phyloP scores from a whole-genome alignment of 2,888 invertebrate genomes.

The Aquatica leii region DNA sequence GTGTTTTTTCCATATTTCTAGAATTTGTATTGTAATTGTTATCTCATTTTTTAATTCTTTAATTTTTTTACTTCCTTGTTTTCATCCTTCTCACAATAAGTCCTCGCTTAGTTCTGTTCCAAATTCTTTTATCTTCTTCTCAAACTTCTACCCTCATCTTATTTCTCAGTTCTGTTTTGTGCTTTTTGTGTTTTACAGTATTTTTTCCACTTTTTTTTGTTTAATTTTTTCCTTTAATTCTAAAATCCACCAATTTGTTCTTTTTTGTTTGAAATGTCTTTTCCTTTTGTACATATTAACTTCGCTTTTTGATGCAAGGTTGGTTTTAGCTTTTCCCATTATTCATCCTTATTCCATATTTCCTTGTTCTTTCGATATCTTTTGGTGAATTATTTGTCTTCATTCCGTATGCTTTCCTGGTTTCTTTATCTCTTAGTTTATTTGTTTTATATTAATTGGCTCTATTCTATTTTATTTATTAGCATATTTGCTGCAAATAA shows the following conservation, averaged over 20 bases:
- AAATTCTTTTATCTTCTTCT: conserved; percentile 1
- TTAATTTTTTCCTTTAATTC: conserved; percentile 3
- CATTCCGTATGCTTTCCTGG: background rate
- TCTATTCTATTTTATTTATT: too few species aligned
- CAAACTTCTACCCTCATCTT: conserved; percentile 1
- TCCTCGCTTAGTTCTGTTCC: background rate
- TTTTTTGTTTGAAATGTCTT: conserved; percentile 3
- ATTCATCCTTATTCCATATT: background rate
- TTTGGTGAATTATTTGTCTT: background rate
- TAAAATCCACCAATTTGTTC: conserved; percentile 4
- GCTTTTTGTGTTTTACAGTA: background rate
- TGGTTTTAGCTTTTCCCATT: too few species aligned
- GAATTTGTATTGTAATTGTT: background rate
- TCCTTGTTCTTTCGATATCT: background rate
- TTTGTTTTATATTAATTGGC: background rate
- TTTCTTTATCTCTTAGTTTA: background rate
- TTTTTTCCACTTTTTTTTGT: conserved; percentile 1
- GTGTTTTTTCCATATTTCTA: too few species aligned
- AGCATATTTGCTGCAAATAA: background rate
- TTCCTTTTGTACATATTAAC: background rate
- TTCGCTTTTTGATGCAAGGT: too few species aligned
- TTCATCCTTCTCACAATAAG: too few species aligned
- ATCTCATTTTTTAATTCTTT: conserved; percentile 4
- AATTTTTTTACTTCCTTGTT: background rate
- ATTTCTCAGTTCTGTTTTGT: conserved; percentile 3